Base-by-base conservation (phyloP, 2,888 invertebrate species). In the Dorcus parallelipipedus region DNA sequence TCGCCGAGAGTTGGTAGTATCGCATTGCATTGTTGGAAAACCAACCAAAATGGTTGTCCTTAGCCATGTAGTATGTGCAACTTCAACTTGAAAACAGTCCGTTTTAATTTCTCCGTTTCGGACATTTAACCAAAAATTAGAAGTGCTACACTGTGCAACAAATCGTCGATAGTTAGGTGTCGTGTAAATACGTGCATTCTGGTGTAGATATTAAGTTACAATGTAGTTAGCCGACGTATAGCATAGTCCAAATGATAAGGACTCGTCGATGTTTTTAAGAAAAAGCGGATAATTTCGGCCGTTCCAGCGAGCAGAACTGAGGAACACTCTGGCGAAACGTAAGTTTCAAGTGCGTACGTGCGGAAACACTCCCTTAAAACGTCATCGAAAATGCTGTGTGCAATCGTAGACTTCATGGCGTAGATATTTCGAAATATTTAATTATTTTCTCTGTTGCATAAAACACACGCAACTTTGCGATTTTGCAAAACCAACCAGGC, bases 1-100 rank as follows among this genome's bases (percentile, higher is more conserved):
- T 33, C 26, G 26, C 7, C 7, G 26, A 33, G 7, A 33, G 66
- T 66, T 70, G 71, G 68, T 61, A 64, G 48, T 51, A 64, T 62
- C 65, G 71, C 70, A 71, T 60, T 71, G 75, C 75, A 76, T 74
- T 76, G 75, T 76, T 76, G 76, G 76, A 76, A 73, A 73, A 65
- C 66, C 67, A 70, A 71, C 67, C 72, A 77, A 77, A 71, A 77
- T 77, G 77, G 76, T 76, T 70, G 74, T 69, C 67, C 65, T 60
- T 69, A 65, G 68, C 69, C 66, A 67, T 69, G 65, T 69, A 72
- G 73, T 73, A 73, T 74, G 72, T 72, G 70, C 67, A 67, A 67
- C 67, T 67, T 66, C 67, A 67, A 64, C 69, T 69, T 64, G 69
- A 69, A 71, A 71, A 71, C 71, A 69, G 33, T 47, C 51, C 10